A percentile compares a stretch with the other conserved stretches of the same genome.
Evolutionary conservation across 1,140 invertebrate species (phyloP).

Genomic region (Habropoda laboriosa): DNA sequence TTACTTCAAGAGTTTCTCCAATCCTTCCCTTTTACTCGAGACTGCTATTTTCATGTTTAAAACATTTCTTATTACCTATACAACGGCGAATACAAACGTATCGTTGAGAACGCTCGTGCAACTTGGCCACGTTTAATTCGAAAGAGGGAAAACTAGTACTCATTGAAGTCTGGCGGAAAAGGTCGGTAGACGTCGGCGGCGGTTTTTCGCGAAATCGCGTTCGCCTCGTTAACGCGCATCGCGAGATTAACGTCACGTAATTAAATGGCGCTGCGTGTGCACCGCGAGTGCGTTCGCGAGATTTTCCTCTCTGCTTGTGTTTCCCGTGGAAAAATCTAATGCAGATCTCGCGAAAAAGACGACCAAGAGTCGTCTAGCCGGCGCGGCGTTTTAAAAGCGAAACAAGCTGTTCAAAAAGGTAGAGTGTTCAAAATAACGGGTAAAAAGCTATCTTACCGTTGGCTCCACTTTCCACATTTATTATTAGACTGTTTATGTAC

Average conservation of each 20-base stretch:
- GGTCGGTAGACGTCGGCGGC: background rate
- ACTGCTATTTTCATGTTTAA: no score
- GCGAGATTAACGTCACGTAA: slow-evolving; percentile 36
- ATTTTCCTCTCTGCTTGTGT: background rate
- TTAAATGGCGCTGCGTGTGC: slow-evolving; percentile 23
- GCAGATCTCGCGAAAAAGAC: background rate
- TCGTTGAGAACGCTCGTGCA: background rate
- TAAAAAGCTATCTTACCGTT: no score
- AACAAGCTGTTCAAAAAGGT: background rate
- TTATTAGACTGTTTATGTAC: no score
- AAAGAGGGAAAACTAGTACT: no score
- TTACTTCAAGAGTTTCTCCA: no score
- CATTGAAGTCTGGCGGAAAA: background rate
- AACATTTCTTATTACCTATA: no score
- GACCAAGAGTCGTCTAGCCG: no score
- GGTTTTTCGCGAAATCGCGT: slow-evolving; percentile 23
- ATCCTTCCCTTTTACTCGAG: no score
- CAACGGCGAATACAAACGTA: no score
- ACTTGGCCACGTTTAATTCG: background rate
- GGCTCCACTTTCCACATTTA: no score
- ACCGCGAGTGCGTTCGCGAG: background rate
- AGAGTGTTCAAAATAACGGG: no score
- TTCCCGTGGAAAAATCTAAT: background rate
- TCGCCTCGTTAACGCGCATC: slow-evolving; percentile 26
- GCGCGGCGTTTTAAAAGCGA: background rate